Evolutionary conservation across 1,140 invertebrate genomes (phyloP).

Genomic region (Platyscapa corneri): DNA sequence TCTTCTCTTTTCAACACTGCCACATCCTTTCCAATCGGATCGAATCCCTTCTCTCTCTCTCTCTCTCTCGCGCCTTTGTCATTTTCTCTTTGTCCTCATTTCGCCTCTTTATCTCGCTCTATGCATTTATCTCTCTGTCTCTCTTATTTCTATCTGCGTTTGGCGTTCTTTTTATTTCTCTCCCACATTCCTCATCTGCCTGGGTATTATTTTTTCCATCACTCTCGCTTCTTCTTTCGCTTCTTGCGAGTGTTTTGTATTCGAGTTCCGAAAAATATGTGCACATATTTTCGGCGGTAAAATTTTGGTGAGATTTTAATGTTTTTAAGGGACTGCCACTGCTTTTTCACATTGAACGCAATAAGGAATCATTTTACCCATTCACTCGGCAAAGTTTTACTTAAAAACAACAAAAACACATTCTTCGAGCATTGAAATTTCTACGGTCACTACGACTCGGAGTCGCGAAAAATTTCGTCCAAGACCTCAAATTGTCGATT

Average conservation of each 20-base stretch:
- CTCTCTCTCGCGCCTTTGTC: constrained; percentile 63
- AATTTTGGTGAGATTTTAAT: neutral
- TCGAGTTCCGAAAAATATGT: constrained; percentile 19
- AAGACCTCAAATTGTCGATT: too few relatives aligned
- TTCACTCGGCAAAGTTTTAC: neutral
- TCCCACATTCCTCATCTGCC: constrained; percentile 37
- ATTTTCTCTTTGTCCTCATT: constrained; percentile 70
- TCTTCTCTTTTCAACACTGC: constrained; percentile 48
- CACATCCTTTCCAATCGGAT: constrained; percentile 69
- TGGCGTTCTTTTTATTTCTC: constrained; percentile 52
- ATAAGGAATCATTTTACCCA: neutral
- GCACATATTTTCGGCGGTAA: neutral
- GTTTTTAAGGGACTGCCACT: neutral
- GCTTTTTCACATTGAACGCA: neutral
- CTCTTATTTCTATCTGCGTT: constrained; percentile 29
- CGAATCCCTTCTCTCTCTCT: constrained; percentile 55
- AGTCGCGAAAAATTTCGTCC: too few relatives aligned
- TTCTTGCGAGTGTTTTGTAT: constrained; percentile 2
- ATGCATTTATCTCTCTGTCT: constrained; percentile 44
- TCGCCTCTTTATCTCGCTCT: constrained; percentile 56
- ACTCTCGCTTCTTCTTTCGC: constrained; percentile 18
- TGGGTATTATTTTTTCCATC: constrained; percentile 32
- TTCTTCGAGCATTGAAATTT: too few relatives aligned
- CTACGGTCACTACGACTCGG: too few relatives aligned
- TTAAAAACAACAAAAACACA: too few relatives aligned